Evolutionary conservation across 2,113 vertebrate genomes (phyloP).

Genomic region (Gymnocephalus cernua): DNA sequence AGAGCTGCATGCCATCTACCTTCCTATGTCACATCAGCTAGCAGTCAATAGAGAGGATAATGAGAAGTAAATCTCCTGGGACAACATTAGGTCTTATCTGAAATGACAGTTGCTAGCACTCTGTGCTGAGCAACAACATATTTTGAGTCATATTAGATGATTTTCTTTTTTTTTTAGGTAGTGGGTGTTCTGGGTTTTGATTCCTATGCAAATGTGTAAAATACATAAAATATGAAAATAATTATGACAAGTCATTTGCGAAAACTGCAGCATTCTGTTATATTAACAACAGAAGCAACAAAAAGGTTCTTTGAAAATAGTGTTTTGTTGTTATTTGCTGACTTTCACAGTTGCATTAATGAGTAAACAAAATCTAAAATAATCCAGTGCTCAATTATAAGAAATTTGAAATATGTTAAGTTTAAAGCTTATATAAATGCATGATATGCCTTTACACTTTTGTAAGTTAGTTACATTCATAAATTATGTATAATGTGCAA

Average conservation of each 20-base stretch:
- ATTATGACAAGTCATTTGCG: background rate
- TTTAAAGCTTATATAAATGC: background rate
- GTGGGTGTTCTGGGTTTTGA: background rate
- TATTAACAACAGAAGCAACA: background rate
- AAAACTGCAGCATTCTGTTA: background rate
- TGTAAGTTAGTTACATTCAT: background rate
- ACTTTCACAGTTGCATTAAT: background rate
- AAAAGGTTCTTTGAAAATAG: background rate
- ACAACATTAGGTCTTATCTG: background rate
- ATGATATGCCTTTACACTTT: background rate
- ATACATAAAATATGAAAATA: background rate
- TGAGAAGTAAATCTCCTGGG: slow-evolving; percentile 27
- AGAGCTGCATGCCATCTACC: slow-evolving; percentile 39
- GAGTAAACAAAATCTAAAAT: background rate
- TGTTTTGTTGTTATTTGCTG: background rate
- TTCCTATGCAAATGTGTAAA: background rate
- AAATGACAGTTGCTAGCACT: slow-evolving; percentile 12
- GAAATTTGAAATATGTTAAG: background rate
- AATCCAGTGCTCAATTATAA: background rate
- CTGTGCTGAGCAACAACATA: background rate
- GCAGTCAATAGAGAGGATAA: slow-evolving; percentile 44
- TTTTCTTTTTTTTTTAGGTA: background rate
- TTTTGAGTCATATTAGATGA: background rate
- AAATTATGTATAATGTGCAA: background rate
- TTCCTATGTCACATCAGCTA: slow-evolving; percentile 41